Conservation (phyloP, 2,797 vertebrate genomes). For the Acanthurus leucopareius region DNA sequence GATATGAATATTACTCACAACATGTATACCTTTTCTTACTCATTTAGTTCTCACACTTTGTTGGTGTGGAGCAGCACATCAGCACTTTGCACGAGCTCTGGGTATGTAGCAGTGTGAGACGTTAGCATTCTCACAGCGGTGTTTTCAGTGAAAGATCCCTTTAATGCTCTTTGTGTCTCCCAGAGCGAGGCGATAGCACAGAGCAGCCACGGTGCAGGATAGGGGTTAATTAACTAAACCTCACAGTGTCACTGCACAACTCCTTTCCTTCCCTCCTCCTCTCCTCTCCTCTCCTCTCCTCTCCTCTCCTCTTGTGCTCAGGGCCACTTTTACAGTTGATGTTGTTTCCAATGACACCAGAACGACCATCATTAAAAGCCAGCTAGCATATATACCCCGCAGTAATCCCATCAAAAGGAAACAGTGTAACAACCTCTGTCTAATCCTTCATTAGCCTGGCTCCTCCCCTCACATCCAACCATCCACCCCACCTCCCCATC, state of each 20-base stretch:
- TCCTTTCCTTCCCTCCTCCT: constrained; percentile 41
- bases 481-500: background rate
- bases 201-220: constrained; percentile 32
- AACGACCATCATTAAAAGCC: constrained; percentile 79
- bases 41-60: constrained; percentile 43
- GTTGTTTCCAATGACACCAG: constrained; percentile 80
- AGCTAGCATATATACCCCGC: constrained; percentile 65
- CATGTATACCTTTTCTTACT: constrained; percentile 45
- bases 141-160: constrained; percentile 48
- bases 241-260: constrained; percentile 34
- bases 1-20: constrained; percentile 61
- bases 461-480: constrained; percentile 75
- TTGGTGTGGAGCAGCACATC: background rate
- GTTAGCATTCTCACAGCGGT: constrained; percentile 21
- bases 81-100: constrained; percentile 20
- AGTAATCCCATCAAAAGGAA: constrained; percentile 86
- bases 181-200: constrained; percentile 49
- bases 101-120: constrained; percentile 19
- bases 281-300: constrained; percentile 9
- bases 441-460: constrained; percentile 84
- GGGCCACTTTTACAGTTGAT: constrained; percentile 62
- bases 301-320: constrained; percentile 40
- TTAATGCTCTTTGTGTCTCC: constrained; percentile 45
- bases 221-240: constrained; percentile 69
- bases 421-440: constrained; percentile 79